Percentiles rank a stretch among this genome's conserved stretches.
Conservation (phyloP, 2,797 vertebrate genomes). For the Halcyon leucocephala region DNA sequence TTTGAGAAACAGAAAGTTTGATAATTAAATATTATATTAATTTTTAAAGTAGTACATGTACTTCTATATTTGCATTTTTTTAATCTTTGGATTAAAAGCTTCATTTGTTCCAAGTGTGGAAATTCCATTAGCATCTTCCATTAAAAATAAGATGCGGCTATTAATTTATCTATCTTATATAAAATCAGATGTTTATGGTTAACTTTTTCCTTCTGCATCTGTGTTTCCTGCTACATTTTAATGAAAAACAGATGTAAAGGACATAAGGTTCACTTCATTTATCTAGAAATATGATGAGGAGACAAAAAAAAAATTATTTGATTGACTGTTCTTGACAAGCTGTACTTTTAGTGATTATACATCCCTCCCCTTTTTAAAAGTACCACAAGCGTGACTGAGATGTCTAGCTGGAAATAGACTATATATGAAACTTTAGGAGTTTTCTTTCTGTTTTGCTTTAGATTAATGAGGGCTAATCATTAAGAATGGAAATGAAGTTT, state of each 20-base stretch:
- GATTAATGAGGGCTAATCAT: not conserved
- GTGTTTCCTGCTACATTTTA: not conserved
- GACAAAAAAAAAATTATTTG: not conserved
- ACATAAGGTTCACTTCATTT: not conserved
- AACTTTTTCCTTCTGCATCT: not conserved
- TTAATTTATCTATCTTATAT: not conserved
- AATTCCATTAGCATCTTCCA: not conserved
- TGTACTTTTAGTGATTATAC: not conserved
- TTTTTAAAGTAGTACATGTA: not conserved
- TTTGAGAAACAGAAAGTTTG: not conserved
- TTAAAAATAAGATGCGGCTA: not conserved
- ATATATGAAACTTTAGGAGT: not conserved
- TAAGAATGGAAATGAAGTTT: not conserved
- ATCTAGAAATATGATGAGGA: not conserved
- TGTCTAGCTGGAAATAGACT: not conserved
- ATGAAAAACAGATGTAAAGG: not conserved
- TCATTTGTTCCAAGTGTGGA: not conserved
- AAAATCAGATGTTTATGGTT: not conserved
- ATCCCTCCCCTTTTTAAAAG: not conserved
- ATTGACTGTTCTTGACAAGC: not conserved
- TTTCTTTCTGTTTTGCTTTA: not conserved
- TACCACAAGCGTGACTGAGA: not conserved
- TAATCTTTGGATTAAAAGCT: not conserved
- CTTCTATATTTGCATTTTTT: not conserved
- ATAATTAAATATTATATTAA: not conserved